Base-by-base conservation (phyloP, 2,113 vertebrate genomes). In the Nannospalax galili region DNA sequence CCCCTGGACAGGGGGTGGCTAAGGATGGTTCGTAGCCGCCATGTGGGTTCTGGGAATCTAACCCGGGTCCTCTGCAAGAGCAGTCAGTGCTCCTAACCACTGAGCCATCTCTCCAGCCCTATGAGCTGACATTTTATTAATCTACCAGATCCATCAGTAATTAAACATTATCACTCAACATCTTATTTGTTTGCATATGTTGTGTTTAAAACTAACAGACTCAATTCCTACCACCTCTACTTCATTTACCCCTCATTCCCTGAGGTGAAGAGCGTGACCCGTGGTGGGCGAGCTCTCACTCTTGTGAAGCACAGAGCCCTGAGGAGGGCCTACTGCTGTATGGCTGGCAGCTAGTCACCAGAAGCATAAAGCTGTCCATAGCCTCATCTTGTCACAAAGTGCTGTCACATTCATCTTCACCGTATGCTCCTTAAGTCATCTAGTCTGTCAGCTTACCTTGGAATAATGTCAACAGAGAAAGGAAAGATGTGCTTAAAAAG, bases 381-480 rank as follows among this genome's bases (percentile, higher is more conserved):
- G 35, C 32, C 11, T 97, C 91, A 67, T 73, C 93, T 93, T 79
- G 94, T 94, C 90, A 84, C 35, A 88, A 56, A 81, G 81, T 65
- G 7, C 42, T 94, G 26, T n/a, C 80, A 82, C 22, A 37, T 92
- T 84, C 91, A 65, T 91, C 95, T 94, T 93, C 70, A 80, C 48
- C 79, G 92, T 15, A 60, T 19, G 40, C 17, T 79, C 40, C 26
- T n/a, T 56, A 95, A 82, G 78, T 90, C 69, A 90, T 48, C 26
- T 58, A 73, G 35, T 73, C 91, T 90, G 35, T 88, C 88, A 90
- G 73, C 52, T 75, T 90, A 94, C 67, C 92, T 96, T 92, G 64
- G 82, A 90, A 94, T 90, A 96, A 19, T 42, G 24, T 90, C 87
- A 96, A 94, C 37, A 95, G 42, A 94, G 60, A 93, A 94, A 91